These are phyloP conservation scores for Apaloderma vittatum DNA, from an alignment of 2,113 vertebrate genomes.

Conservation along the genomic window DNA sequence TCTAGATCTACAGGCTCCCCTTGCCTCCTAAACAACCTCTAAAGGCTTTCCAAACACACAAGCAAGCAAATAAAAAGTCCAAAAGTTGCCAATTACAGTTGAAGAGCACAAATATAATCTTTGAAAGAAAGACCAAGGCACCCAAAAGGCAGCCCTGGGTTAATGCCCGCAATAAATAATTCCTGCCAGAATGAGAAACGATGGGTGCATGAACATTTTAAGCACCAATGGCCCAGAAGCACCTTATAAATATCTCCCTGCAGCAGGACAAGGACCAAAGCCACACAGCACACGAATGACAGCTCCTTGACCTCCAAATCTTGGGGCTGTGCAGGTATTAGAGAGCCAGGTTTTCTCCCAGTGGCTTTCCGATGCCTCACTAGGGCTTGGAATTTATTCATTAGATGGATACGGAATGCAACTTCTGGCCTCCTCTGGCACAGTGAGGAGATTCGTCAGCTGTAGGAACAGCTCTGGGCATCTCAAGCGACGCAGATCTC, in stretches of 20 bases:
- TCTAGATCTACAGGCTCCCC: background rate
- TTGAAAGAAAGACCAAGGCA: background rate
- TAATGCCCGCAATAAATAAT: background rate
- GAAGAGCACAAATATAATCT: background rate
- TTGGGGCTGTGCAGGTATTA: background rate
- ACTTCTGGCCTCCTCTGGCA: background rate
- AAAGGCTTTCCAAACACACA: constrained; percentile 18
- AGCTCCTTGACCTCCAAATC: background rate
- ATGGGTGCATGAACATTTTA: background rate
- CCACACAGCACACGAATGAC: rapidly evolving
- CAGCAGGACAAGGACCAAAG: background rate
- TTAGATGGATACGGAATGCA: background rate
- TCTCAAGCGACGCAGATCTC: background rate
- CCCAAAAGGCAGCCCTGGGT: background rate
- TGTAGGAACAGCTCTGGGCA: background rate
- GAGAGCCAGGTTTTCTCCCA: background rate
- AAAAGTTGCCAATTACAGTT: constrained; percentile 9
- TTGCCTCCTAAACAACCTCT: constrained; percentile 8
- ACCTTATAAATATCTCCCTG: background rate
- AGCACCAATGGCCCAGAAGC: background rate
- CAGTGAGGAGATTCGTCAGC: background rate
- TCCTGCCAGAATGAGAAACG: background rate
- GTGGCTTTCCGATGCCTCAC: background rate
- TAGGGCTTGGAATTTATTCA: background rate
- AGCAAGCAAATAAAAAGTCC: constrained; percentile 18